Conservation (phyloP, 2,113 vertebrate species). For the Psettodes erumei region DNA sequence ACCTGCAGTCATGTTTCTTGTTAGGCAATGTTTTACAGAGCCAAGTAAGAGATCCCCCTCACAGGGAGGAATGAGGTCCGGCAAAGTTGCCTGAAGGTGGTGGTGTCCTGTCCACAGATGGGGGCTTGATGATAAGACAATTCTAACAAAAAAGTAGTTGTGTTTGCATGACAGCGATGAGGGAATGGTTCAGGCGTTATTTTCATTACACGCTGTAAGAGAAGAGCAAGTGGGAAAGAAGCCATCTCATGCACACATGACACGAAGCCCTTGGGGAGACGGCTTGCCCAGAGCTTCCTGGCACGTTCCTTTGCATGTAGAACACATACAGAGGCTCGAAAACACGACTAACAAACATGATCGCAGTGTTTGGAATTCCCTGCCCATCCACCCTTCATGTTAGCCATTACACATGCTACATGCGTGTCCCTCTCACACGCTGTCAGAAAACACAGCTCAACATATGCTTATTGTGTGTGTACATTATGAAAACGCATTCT, state of each 20-base stretch:
- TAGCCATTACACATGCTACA: slow-evolving; percentile 1
- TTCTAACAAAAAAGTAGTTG: background rate
- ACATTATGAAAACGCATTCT: background rate
- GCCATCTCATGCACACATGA: background rate
- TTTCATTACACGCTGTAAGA: background rate
- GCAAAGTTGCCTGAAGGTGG: background rate
- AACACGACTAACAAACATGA: slow-evolving; percentile 49
- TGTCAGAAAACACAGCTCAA: slow-evolving; percentile 12
- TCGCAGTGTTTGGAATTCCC: slow-evolving; percentile 9
- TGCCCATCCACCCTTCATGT: slow-evolving; percentile 6
- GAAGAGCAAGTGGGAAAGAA: background rate
- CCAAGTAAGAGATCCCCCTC: background rate
- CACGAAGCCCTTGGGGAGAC: background rate
- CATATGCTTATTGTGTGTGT: background rate
- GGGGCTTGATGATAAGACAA: background rate
- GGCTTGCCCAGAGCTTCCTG: background rate
- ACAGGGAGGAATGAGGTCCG: background rate
- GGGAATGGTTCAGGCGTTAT: background rate
- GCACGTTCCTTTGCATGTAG: slow-evolving; percentile 9
- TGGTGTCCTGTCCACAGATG: background rate
- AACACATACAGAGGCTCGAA: slow-evolving; percentile 18
- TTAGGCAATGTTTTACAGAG: background rate
- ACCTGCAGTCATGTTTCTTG: background rate
- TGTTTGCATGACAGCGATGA: background rate
- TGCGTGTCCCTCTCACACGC: background rate